Percentiles rank a stretch among this genome's conserved stretches.
Conservation (phyloP, 2,888 invertebrate species). For the Anoncus sp. region DNA sequence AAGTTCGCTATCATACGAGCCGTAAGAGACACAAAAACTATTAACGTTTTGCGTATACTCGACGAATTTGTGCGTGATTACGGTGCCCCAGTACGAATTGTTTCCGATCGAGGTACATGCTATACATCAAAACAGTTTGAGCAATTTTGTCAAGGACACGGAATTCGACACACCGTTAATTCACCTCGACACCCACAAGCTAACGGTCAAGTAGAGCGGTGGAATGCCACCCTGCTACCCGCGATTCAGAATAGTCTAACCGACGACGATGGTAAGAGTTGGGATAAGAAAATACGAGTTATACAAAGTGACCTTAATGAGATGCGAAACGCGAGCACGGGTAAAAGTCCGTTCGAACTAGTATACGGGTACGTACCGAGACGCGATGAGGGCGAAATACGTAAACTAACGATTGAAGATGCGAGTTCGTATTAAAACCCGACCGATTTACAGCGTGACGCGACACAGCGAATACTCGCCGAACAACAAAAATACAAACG, state of each 20-base stretch:
- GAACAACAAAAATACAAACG: not conserved
- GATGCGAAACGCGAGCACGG: slow-evolving; percentile 57
- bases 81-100: too few relatives aligned
- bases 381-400: not conserved
- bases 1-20: not conserved
- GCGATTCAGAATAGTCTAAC: too few relatives aligned
- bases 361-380: not conserved
- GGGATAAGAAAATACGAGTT: not conserved
- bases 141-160: too few relatives aligned
- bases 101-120: too few relatives aligned
- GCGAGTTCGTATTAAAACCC: too few relatives aligned
- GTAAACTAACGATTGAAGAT: not conserved
- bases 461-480: not conserved
- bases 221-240: too few relatives aligned
- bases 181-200: too few relatives aligned
- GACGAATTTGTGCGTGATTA: too few relatives aligned
- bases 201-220: too few relatives aligned
- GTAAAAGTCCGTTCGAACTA: slow-evolving; percentile 15
- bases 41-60: too few relatives aligned
- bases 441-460: not conserved
- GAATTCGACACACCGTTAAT: too few relatives aligned
- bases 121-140: too few relatives aligned
- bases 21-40: not conserved
- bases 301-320: slow-evolving; percentile 59
- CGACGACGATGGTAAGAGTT: slow-evolving; percentile 26